Evolutionary conservation across 2,888 invertebrate genomes (phyloP).

Genomic region (Diaperis boleti): DNA sequence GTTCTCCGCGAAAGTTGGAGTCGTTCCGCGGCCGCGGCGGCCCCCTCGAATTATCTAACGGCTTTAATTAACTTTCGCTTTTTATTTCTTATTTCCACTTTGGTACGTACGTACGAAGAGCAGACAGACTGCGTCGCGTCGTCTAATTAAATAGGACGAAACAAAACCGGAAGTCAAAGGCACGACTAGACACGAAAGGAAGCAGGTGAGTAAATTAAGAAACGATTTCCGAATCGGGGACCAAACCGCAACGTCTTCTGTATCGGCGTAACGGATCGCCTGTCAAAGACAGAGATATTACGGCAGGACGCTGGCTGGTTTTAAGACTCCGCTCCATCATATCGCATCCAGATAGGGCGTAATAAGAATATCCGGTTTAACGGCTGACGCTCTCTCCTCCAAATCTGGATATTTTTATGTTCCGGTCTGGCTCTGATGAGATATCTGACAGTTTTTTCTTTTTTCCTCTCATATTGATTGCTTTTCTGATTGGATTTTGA

Average conservation of each 20-base stretch:
- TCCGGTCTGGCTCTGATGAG: constrained; percentile 45
- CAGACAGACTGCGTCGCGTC: constrained; percentile 3
- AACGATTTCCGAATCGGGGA: constrained; percentile 18
- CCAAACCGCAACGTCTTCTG: constrained; percentile 45
- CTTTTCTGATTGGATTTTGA: constrained; percentile 52
- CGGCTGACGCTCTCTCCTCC: constrained; percentile 44
- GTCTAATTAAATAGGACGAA: constrained; percentile 25
- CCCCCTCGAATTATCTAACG: constrained; percentile 53
- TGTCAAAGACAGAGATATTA: constrained; percentile 54
- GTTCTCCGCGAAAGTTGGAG: constrained; percentile 48
- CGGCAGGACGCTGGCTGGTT: constrained; percentile 46
- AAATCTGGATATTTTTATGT: constrained; percentile 48
- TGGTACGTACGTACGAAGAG: constrained; percentile 9
- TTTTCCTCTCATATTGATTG: constrained; percentile 45
- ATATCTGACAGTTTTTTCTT: constrained; percentile 48
- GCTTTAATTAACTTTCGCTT: constrained; percentile 58
- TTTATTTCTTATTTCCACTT: constrained; percentile 37
- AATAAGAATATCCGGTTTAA: constrained; percentile 49
- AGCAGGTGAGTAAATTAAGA: constrained; percentile 35
- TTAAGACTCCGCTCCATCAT: constrained; percentile 48
- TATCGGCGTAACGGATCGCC: constrained; percentile 55
- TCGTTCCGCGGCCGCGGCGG: constrained; percentile 50
- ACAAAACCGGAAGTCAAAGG: constrained; percentile 14
- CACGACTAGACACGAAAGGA: constrained; percentile 24
- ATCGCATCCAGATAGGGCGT: constrained; percentile 47